Evolutionary conservation across 30 jellyfish, hydroid and myxozoan genomes (phyloP).

Genomic region (Aurelia sp.): DNA sequence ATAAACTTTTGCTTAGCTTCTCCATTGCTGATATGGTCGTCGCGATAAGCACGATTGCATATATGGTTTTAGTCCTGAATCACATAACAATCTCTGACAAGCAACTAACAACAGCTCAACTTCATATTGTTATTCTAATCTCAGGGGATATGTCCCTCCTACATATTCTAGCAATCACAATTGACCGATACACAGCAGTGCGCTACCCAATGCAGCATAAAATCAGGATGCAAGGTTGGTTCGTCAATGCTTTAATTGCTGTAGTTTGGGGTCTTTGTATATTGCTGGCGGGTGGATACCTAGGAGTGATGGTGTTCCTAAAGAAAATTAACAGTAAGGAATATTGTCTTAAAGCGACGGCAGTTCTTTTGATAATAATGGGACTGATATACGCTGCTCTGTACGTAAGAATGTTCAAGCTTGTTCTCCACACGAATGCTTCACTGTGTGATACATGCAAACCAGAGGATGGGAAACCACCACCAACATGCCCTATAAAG

Average conservation of each 20-base stretch:
- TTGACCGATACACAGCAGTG: slow-evolving; percentile 56
- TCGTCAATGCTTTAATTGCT: slow-evolving; percentile 11
- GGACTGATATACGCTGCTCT: slow-evolving; percentile 12
- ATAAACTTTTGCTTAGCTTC: slow-evolving; percentile 54
- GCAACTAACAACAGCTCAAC: neutral
- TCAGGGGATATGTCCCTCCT: slow-evolving; percentile 31
- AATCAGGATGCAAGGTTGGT: slow-evolving; percentile 24
- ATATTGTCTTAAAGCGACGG: too few species aligned
- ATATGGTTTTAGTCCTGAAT: neutral
- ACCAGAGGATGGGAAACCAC: neutral
- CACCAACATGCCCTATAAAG: neutral
- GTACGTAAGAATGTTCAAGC: slow-evolving; percentile 17
- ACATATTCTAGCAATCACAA: slow-evolving; percentile 37
- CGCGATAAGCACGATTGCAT: neutral
- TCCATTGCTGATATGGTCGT: slow-evolving; percentile 43
- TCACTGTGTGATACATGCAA: neutral
- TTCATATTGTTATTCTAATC: neutral
- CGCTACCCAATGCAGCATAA: slow-evolving; percentile 43
- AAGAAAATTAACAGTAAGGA: too few species aligned
- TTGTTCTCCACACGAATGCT: slow-evolving; percentile 8
- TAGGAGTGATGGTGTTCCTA: too few species aligned
- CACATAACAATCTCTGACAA: neutral
- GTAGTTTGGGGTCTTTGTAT: slow-evolving; percentile 22
- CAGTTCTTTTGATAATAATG: neutral
- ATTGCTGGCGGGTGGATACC: neutral